Conservation (phyloP, 2,113 vertebrate species). For the Seriola aureovittata region DNA sequence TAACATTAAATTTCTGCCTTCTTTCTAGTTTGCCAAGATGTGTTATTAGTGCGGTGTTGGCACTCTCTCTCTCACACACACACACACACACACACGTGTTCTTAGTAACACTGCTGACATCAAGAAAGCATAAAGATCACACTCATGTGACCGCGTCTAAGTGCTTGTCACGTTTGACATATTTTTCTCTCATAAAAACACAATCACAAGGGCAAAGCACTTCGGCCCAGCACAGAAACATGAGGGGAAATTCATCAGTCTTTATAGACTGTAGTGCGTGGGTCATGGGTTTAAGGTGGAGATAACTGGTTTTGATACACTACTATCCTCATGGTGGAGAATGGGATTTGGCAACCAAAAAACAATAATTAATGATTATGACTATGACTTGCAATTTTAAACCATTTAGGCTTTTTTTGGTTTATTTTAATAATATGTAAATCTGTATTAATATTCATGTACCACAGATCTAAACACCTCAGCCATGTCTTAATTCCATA, state of each 20-base stretch:
- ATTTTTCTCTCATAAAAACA: conserved; percentile 12
- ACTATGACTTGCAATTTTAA: not conserved
- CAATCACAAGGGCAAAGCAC: conserved; percentile 1
- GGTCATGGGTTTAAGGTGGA: conserved; percentile 29
- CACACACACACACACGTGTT: not conserved
- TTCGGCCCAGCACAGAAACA: not conserved
- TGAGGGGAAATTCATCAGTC: not conserved
- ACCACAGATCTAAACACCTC: not conserved
- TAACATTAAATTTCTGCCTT: too few species aligned
- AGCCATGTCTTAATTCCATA: not conserved
- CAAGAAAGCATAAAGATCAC: not conserved
- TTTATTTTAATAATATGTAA: not conserved
- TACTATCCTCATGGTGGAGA: conserved; percentile 13
- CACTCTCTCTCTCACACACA: not conserved
- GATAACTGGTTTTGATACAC: conserved; percentile 32
- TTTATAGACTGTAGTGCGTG: conserved; percentile 11
- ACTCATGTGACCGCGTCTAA: conserved; percentile 31
- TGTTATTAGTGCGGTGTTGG: too few species aligned
- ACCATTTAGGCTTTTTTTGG: not conserved
- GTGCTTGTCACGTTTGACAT: not conserved
- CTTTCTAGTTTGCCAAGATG: too few species aligned
- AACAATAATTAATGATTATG: conserved; percentile 9
- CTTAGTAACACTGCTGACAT: conserved; percentile 2
- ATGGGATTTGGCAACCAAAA: conserved; percentile 11
- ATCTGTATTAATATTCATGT: not conserved